Base-by-base conservation (phyloP, 1,140 invertebrate species). In the Coelopa frigida region DNA sequence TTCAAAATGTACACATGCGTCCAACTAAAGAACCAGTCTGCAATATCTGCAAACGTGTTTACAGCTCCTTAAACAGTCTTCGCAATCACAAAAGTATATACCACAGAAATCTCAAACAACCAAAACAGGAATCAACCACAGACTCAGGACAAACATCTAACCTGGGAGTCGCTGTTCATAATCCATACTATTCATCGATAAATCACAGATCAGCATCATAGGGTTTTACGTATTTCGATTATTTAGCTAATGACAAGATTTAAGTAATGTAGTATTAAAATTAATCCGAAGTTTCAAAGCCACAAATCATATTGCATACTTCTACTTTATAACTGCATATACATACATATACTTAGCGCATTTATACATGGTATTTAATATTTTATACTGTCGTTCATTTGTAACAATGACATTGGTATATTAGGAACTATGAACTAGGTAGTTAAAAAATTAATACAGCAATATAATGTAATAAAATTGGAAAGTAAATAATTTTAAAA, bases 1-100 rank as follows among this genome's bases (percentile, higher is more conserved):
- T 87, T 74, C 85, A 87, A 77, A 87, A 87, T 75, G 85, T 87
- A 59, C 85, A 87, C 74, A 85, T 86, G 78, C 77, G 83, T 58
- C 85, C 85, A 54, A 85, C 84, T 67, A 80, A 84, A 74, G 84
- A 87, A 73, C 84, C 84, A 53, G 83, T 87, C 61, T 89, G 87
- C 79, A 87, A 86, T 75, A 87, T 88, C 72, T 89, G 86, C 77
- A 86, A 85, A 69, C 80, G 86, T 60, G 84, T 87, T 55, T 89
- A 89, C 76, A 87, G 85, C 74, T 87, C 85, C 67, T 78, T 89
- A 59, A 89, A 88, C 75, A 87, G 84, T 65, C 78, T 89, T 52
- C 76, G 87, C 59, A 88, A 88, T 75, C 87, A 89, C 78, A 89
- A 87, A 79, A 88, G 85, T 72, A 88, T 88, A 75, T 88, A 88